Evolutionary conservation across 2,797 vertebrate species (phyloP).

Genomic region (Mallotus villosus): DNA sequence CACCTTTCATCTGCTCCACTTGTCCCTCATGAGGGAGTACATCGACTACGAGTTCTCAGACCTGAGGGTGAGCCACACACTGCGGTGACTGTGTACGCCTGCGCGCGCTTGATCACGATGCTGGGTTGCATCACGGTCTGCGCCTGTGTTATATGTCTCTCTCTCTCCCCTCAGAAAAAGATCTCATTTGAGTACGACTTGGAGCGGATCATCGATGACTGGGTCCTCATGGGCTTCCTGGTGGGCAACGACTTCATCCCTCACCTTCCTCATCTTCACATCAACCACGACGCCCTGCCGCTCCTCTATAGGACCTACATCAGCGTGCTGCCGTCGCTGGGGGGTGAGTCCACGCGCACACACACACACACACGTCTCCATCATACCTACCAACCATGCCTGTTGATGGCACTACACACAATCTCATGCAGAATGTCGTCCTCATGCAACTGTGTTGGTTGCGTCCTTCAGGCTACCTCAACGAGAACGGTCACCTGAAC

Average conservation of each 20-base stretch:
- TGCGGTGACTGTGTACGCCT: not conserved
- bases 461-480: slow-evolving; percentile 86
- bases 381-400: not conserved
- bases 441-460: not conserved
- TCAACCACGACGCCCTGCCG: slow-evolving; percentile 95
- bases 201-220: slow-evolving; percentile 98
- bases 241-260: slow-evolving; percentile 99
- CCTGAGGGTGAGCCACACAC: slow-evolving; percentile 80
- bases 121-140: not conserved
- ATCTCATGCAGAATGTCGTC: not conserved
- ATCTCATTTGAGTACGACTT: slow-evolving; percentile 89
- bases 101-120: not conserved
- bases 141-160: not conserved
- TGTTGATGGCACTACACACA: no score
- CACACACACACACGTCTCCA: not conserved
- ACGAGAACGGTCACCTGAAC: slow-evolving; percentile 94
- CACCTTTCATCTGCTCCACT: slow-evolving; percentile 95
- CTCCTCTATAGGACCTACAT: slow-evolving; percentile 97
- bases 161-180: slow-evolving; percentile 71
- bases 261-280: slow-evolving; percentile 98
- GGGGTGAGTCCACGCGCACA: slow-evolving; percentile 75
- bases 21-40: slow-evolving; percentile 98
- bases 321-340: slow-evolving; percentile 85
- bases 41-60: slow-evolving; percentile 96
- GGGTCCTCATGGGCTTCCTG: slow-evolving; percentile 99